These are phyloP conservation scores for human (Homo sapiens) DNA, from an alignment of 2,113 vertebrate species.

Conservation along the genomic window DNA sequence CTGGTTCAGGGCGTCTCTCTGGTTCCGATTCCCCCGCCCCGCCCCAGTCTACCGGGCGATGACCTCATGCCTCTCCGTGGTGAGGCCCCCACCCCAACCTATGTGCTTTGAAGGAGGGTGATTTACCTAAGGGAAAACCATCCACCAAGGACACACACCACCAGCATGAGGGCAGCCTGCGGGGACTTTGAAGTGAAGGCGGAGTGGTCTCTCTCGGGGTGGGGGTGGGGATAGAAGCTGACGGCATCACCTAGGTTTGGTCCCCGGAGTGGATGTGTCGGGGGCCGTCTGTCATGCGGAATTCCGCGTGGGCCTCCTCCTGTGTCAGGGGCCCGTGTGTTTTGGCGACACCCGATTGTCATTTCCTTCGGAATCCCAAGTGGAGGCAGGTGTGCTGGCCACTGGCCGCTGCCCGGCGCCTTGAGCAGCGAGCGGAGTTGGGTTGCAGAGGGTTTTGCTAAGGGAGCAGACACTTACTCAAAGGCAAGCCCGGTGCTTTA, in stretches of 20 bases:
- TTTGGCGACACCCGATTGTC: accelerated
- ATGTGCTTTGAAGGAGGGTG: neutral
- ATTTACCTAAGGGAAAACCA: neutral
- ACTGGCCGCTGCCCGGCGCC: accelerated
- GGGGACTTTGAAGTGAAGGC: neutral
- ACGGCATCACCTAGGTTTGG: neutral
- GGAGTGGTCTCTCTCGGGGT: neutral
- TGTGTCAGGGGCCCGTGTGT: neutral
- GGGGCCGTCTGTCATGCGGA: neutral
- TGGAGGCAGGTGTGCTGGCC: neutral
- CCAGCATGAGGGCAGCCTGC: neutral
- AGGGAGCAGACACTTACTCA: neutral
- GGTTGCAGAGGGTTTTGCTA: neutral
- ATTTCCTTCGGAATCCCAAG: neutral
- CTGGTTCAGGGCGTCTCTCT: neutral
- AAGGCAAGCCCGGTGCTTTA: too few species aligned
- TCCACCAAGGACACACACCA: too few species aligned
- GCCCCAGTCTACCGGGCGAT: neutral
- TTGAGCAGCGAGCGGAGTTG: neutral
- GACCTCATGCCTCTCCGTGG: neutral
- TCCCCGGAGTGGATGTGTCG: neutral
- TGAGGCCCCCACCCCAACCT: neutral
- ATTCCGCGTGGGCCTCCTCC: accelerated
- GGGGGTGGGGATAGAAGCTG: neutral
- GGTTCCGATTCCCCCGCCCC: neutral